Base-by-base conservation (phyloP, 1,140 invertebrate species). In the Watersipora subatra region DNA sequence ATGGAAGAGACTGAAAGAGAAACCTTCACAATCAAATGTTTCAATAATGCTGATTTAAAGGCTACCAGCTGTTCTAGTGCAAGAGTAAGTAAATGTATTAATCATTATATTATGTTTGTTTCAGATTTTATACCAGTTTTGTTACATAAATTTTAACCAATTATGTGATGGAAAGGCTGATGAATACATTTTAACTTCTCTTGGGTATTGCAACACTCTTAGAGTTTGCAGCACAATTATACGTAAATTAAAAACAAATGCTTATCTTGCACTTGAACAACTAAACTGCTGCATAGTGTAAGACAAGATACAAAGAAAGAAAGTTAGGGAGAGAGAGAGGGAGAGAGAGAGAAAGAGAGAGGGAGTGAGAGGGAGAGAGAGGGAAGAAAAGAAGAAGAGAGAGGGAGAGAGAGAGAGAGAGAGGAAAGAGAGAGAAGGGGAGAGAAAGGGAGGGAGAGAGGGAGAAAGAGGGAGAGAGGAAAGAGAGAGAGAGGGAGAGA, bases 401-500 rank as follows among this genome's bases (percentile, higher is more conserved):
- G 3, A n/a, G 15, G 46, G 25, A 19, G 28, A 22, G 24, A 24
- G 20, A 56, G 22, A 28, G n/a, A n/a, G n/a, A n/a, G n/a, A 22
- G 28, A 64, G 22, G 28, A 26, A 64, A 28, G 22, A 3, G 20
- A 24, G 19, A 12, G n/a, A 24, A 12, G 28, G 28, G n/a, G 61
- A 69, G 67, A 56, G 66, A 68, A 34, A 30, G 64, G 0, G 61
- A 64, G 30, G 63, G 65, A 1, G 22, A 68, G 1, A 7, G 2
- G n/a, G 7, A n/a, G 20, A 58, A 68, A 62, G 26, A 69, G 69
- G n/a, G 67, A 64, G 22, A 3, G 30, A 28, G 2, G 22, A 34
- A 2, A 69, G 62, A 27, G 70, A 71, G 7, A 56, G 73, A 22
- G 71, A 70, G 3, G 66, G 68, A 1, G 55, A 70, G 15, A 71